Base-by-base conservation (phyloP, 2,113 vertebrate species). In the Oncorhynchus nerka region DNA sequence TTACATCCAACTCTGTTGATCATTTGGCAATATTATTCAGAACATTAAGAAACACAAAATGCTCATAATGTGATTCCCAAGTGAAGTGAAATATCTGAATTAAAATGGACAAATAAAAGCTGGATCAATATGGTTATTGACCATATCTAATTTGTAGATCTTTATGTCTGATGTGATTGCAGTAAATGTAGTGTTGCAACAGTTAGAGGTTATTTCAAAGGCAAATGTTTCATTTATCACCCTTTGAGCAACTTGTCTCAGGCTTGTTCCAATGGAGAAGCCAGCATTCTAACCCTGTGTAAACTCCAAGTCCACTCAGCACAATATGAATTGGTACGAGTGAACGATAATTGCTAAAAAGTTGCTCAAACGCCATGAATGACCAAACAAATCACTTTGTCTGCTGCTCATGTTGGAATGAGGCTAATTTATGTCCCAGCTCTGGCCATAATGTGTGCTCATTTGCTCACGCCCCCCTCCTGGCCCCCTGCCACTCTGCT, bases 161-260 rank as follows among this genome's bases (percentile, higher is more conserved):
- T 81, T 83, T 81, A 81, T 79, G 62, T 67, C 73, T 76, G 78
- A 72, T 75, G 71, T 81, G 83, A 81, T 77, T 79, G 72, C 55
- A 32, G 70, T 61, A 75, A 81, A 83, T 83, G 74, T 64, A 78
- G 20, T 72, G 71, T 78, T 83, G 80, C 83, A 78, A 83, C 74
- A 79, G 61, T 81, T 81, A 82, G 78, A 64, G 79, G 73, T 82
- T 80, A 73, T 76, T 80, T 77, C 76, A 82, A 79, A 79, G 75
- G 73, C 76, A 79, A 81, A 84, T 75, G 57, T 76, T 76, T 67
- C 75, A 84, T 84, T 83, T 75, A 83, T 83, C 83, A 81, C 75
- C 24, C 74, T 62, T 79, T 75, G 71, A 79, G 81, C 81, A 61
- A 80, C 71, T 79, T 83, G 72, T 77, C 68, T 79, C 66, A 67